Conservation (phyloP, 1,140 invertebrate species). For the Dufourea novaeangliae region DNA sequence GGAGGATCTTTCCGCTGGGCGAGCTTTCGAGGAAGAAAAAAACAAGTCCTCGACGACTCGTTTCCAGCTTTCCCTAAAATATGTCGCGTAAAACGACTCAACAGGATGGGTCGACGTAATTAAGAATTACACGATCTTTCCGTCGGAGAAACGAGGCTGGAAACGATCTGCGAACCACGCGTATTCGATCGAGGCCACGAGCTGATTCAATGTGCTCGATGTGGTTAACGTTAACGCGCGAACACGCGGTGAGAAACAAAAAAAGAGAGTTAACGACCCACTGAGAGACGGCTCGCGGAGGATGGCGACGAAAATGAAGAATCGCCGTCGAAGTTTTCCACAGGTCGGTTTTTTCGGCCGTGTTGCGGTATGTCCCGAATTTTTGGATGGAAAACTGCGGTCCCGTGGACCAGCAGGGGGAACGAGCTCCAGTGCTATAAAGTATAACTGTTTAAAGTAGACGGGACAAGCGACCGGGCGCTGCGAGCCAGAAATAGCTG, state of each 20-base stretch:
- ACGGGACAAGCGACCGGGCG: slow-evolving; percentile 44
- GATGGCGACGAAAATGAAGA: slow-evolving; percentile 35
- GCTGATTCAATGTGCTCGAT: not conserved
- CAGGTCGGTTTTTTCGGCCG: slow-evolving; percentile 35
- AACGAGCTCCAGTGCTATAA: slow-evolving; percentile 33
- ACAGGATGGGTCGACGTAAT: no score
- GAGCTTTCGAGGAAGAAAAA: no score
- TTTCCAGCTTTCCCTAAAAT: no score
- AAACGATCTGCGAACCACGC: no score
- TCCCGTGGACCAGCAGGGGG: not conserved
- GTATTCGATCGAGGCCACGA: no score
- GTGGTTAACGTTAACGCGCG: slow-evolving; percentile 8
- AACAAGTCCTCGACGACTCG: no score
- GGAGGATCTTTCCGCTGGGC: not conserved
- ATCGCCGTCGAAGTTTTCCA: slow-evolving; percentile 24
- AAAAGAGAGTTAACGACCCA: slow-evolving; percentile 31
- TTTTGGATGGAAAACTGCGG: slow-evolving; percentile 42
- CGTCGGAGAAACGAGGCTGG: no score
- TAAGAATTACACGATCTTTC: no score
- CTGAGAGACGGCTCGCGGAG: not conserved
- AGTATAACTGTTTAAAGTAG: slow-evolving; percentile 59
- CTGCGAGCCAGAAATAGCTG: slow-evolving; percentile 57
- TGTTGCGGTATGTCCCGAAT: slow-evolving; percentile 19
- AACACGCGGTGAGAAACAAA: slow-evolving; percentile 23
- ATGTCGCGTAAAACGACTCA: no score